Conservation (phyloP, 2,888 invertebrate species). For the Heterodera filipjevi region DNA sequence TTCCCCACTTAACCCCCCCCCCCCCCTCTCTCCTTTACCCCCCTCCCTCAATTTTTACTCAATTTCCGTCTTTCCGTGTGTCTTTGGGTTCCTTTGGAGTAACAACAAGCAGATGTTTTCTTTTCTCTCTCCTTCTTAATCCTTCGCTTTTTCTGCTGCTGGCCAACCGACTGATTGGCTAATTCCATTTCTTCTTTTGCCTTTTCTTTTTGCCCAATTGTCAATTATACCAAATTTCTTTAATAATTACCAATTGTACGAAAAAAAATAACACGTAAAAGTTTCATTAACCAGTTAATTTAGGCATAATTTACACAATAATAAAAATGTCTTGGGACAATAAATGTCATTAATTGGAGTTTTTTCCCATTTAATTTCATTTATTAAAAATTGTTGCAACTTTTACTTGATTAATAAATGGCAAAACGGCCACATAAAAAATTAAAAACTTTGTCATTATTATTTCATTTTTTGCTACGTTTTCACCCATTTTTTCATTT, state of each 20-base stretch:
- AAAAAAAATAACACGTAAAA: too few relatives aligned
- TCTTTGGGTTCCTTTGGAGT: not conserved
- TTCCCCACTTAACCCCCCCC: not conserved
- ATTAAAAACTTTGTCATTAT: too few relatives aligned
- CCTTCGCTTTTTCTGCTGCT: not conserved
- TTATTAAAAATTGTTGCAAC: too few relatives aligned
- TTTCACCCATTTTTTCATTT: too few relatives aligned
- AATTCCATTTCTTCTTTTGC: not conserved
- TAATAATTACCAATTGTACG: too few relatives aligned
- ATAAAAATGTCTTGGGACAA: too few relatives aligned
- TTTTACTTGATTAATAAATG: not conserved
- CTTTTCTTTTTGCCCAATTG: not conserved
- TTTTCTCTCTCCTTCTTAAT: not conserved
- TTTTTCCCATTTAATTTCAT: too few relatives aligned
- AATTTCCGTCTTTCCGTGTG: conserved; percentile 5
- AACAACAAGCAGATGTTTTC: not conserved
- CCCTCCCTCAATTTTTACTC: not conserved
- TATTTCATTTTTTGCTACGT: too few relatives aligned
- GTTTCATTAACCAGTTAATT: too few relatives aligned
- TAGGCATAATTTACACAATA: not conserved
- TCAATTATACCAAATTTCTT: too few relatives aligned
- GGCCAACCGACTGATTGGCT: not conserved
- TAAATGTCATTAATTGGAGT: too few relatives aligned
- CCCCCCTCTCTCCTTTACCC: not conserved
- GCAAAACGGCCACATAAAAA: too few relatives aligned